These are phyloP conservation scores for Macrophya alboannulata DNA, from an alignment of 2,888 invertebrate genomes.

Conservation along the genomic window DNA sequence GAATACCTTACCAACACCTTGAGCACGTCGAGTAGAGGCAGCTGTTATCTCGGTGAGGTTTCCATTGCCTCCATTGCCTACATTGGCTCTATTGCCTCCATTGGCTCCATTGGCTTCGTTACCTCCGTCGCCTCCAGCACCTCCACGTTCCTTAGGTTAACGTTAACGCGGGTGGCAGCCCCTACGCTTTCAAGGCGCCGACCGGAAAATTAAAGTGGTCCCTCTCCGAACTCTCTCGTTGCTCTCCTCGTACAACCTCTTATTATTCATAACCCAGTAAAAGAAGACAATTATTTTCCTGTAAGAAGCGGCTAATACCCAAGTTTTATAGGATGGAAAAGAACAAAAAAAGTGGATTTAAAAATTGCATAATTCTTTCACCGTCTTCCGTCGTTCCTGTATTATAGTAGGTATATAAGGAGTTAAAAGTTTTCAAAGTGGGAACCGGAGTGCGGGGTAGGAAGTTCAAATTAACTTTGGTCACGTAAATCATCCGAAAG, in stretches of 20 bases:
- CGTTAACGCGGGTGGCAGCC: constrained; percentile 63
- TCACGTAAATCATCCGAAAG: constrained; percentile 52
- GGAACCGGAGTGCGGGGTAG: constrained; percentile 34
- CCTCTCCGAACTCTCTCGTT: constrained; percentile 70
- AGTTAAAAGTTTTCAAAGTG: constrained; percentile 52
- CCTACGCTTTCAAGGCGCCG: constrained; percentile 63
- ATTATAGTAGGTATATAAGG: constrained; percentile 43
- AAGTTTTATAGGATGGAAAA: constrained; percentile 55
- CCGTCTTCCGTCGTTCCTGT: constrained; percentile 46
- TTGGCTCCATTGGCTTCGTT: constrained; percentile 52
- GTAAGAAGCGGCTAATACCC: constrained; percentile 60
- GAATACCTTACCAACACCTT: constrained; percentile 11
- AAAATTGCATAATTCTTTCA: constrained; percentile 56
- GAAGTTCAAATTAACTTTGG: constrained; percentile 54
- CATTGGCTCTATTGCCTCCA: constrained; percentile 49
- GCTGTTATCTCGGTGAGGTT: constrained; percentile 44
- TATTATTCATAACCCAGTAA: constrained; percentile 72
- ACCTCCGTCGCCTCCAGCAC: constrained; percentile 41
- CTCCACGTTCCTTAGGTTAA: constrained; percentile 55
- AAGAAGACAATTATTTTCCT: constrained; percentile 66
- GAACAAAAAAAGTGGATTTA: constrained; percentile 40
- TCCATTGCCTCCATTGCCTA: constrained; percentile 44
- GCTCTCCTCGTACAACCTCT: constrained; percentile 62
- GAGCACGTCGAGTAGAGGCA: constrained; percentile 32
- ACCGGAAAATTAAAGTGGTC: constrained; percentile 73